Conservation (phyloP, 2,888 invertebrate genomes). For the Agrotis segetum region DNA sequence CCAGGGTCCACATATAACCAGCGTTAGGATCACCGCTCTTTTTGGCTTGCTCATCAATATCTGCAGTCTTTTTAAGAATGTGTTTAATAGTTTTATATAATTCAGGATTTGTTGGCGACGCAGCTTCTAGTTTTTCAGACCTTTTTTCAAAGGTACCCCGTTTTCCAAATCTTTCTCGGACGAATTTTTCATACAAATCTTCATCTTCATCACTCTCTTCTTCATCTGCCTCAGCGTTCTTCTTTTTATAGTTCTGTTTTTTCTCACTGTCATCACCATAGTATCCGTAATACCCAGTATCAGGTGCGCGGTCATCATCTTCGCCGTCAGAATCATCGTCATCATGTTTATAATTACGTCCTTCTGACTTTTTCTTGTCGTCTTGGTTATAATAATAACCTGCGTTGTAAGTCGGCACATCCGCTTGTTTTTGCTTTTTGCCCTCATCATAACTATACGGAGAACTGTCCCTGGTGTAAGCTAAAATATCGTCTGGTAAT, state of each 20-base stretch:
- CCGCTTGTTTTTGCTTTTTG: conserved; percentile 59
- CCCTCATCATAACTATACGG: conserved; percentile 69
- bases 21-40: conserved; percentile 86
- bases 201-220: conserved; percentile 74
- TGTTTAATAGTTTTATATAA: conserved; percentile 79
- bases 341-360: conserved; percentile 59
- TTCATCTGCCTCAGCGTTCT: conserved; percentile 66
- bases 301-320: conserved; percentile 61
- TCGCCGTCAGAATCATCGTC: conserved; percentile 57
- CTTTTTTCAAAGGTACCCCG: conserved; percentile 78
- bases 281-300: conserved; percentile 65
- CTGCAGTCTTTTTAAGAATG: conserved; percentile 83
- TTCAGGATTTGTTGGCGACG: conserved; percentile 74
- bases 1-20: conserved; percentile 89
- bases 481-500: conserved; percentile 86
- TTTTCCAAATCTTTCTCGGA: conserved; percentile 87
- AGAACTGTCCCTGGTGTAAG: conserved; percentile 76
- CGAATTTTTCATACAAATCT: conserved; percentile 88
- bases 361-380: conserved; percentile 59
- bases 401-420: conserved; percentile 55
- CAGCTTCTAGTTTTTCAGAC: conserved; percentile 76
- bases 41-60: conserved; percentile 81
- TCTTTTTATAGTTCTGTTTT: conserved; percentile 73
- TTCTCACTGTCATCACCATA: conserved; percentile 60
- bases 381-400: conserved; percentile 73